A percentile compares a stretch with the other conserved stretches of the same genome.
phyloP scores from a whole-genome alignment of 2,797 vertebrate genomes.

The Trachops cirrhosus region DNA sequence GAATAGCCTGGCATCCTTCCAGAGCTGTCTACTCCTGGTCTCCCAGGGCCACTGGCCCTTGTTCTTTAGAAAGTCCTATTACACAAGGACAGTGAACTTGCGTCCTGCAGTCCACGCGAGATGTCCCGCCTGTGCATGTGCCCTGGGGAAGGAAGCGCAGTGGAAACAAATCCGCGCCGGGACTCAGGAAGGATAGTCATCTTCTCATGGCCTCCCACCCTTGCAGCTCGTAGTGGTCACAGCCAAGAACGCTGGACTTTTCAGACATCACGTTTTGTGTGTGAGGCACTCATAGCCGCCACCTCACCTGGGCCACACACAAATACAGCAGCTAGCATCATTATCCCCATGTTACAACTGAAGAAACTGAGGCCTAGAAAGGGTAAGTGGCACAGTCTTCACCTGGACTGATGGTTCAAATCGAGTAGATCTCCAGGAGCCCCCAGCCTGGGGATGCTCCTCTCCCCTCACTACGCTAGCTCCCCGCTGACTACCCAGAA shows the following conservation, averaged over 20 bases:
- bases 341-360: neutral
- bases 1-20: neutral
- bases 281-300: neutral
- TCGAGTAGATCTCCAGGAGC: neutral
- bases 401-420: neutral
- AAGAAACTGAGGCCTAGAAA: neutral
- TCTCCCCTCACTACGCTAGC: neutral
- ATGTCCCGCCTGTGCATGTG: rapidly evolving
- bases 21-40: neutral
- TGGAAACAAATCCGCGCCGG: neutral
- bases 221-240: neutral
- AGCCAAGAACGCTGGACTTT: neutral
- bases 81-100: neutral
- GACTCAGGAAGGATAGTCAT: neutral
- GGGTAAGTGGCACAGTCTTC: no score
- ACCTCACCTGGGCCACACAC: neutral
- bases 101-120: no score
- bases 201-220: rapidly evolving
- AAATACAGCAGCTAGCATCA: neutral
- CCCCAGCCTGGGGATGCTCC: neutral
- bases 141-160: neutral
- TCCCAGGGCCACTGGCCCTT: neutral
- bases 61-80: neutral
- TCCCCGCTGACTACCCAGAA: neutral
- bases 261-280: neutral